A percentile compares a stretch with the other conserved stretches of the same genome.
These are phyloP conservation scores for Zophobas morio DNA, from an alignment of 1,140 invertebrate species.

Conservation along the genomic window DNA sequence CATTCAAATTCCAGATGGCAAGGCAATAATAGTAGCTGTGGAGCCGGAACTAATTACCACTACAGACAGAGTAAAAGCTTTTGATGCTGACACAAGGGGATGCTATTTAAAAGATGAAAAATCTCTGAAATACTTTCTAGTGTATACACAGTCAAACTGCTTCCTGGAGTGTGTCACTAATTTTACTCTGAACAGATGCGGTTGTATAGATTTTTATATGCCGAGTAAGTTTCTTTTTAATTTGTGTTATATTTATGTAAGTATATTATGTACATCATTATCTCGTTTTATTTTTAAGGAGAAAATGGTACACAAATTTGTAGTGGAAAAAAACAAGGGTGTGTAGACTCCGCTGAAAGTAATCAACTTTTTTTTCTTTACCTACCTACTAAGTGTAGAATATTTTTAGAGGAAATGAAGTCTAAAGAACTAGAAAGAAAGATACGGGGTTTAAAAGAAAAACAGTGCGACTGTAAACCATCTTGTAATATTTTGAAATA, in stretches of 20 bases:
- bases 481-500: slow-evolving; percentile 77
- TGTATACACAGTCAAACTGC: slow-evolving; percentile 75
- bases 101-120: slow-evolving; percentile 75
- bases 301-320: no score
- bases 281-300: no score
- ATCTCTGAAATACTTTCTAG: slow-evolving; percentile 70
- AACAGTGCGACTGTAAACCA: slow-evolving; percentile 74
- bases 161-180: slow-evolving; percentile 76
- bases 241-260: no score
- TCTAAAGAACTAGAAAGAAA: background rate
- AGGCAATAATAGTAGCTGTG: slow-evolving; percentile 72
- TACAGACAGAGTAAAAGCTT: slow-evolving; percentile 71
- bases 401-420: background rate
- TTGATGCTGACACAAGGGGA: slow-evolving; percentile 71
- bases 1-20: slow-evolving; percentile 69
- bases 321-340: no score
- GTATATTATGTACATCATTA: no score
- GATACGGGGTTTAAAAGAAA: background rate
- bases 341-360: background rate
- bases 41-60: slow-evolving; percentile 78
- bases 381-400: no score
- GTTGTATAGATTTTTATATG: slow-evolving; percentile 76
- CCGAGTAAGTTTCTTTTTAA: slow-evolving; percentile 69
- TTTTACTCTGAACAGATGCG: slow-evolving; percentile 71
- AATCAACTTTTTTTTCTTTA: background rate